phyloP scores from a whole-genome alignment of 2,888 invertebrate genomes.

The Tuberolachnus salignus region DNA sequence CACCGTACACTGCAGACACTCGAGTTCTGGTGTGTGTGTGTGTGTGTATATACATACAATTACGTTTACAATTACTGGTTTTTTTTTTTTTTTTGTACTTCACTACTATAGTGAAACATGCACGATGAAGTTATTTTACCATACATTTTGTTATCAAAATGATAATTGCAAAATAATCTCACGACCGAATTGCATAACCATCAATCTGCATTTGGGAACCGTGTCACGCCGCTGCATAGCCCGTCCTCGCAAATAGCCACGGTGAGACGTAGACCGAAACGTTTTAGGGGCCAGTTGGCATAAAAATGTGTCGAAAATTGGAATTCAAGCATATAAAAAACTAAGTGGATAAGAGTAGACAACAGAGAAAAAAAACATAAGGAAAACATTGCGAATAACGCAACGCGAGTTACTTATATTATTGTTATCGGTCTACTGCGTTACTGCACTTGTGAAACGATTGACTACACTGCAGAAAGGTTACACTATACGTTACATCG shows the following conservation, averaged over 20 bases:
- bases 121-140: neutral
- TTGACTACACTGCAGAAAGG: slow-evolving; percentile 19
- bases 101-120: neutral
- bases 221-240: slow-evolving; percentile 11
- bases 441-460: slow-evolving; percentile 14
- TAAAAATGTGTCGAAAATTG: slow-evolving; percentile 36
- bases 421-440: slow-evolving; percentile 29
- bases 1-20: neutral
- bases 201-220: slow-evolving; percentile 29
- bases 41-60: no score
- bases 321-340: slow-evolving; percentile 1
- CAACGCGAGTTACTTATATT: neutral
- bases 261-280: slow-evolving; percentile 25
- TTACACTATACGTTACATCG: neutral
- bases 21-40: neutral
- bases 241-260: neutral
- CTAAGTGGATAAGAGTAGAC: neutral
- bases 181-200: slow-evolving; percentile 25
- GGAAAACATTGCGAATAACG: neutral
- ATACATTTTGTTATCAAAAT: slow-evolving; percentile 25
- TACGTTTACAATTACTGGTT: neutral
- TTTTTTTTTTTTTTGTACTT: neutral
- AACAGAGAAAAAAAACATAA: neutral
- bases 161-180: slow-evolving; percentile 49
- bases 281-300: neutral